A percentile compares a stretch with the other conserved stretches of the same genome.
phyloP scores from a whole-genome alignment of 1,140 invertebrate genomes.

The Carposina sasakii region DNA sequence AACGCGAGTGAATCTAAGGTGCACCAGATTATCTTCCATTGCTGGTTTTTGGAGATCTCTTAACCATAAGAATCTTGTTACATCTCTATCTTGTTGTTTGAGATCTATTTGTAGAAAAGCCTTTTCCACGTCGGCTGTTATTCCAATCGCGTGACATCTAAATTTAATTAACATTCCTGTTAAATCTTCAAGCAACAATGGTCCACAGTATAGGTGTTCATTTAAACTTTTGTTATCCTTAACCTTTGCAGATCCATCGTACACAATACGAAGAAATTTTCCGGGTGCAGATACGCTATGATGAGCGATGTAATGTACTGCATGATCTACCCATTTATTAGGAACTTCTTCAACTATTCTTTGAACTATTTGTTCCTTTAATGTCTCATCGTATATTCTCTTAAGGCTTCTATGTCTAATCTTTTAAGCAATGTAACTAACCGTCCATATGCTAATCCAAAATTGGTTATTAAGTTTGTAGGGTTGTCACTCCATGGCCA shows the following conservation, averaged over 20 bases:
- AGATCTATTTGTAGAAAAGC: conserved; percentile 21
- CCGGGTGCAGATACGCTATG: conserved; percentile 6
- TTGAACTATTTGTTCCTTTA: conserved; percentile 16
- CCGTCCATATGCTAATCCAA: conserved; percentile 16
- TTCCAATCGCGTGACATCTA: conserved; percentile 17
- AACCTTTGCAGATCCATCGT: conserved; percentile 17
- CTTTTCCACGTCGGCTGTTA: conserved; percentile 25
- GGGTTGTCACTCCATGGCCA: conserved; percentile 27
- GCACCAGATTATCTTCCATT: conserved; percentile 12
- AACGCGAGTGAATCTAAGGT: conserved; percentile 21
- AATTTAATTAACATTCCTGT: conserved; percentile 17
- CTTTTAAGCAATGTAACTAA: conserved; percentile 14
- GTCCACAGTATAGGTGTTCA: conserved; percentile 21
- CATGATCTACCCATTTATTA: not conserved
- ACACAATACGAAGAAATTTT: conserved; percentile 15
- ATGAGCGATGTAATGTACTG: conserved; percentile 17
- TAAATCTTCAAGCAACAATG: conserved; percentile 22
- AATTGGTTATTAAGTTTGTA: conserved; percentile 18
- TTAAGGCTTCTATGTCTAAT: not conserved
- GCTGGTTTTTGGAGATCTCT: conserved; percentile 13
- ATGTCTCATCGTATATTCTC: not conserved
- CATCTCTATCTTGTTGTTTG: conserved; percentile 17
- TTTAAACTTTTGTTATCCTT: conserved; percentile 16
- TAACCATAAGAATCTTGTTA: conserved; percentile 25
- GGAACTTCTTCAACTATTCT: conserved; percentile 13